Evolutionary conservation across 2,113 vertebrate genomes (phyloP).

Genomic region (Vireo altiloquus): DNA sequence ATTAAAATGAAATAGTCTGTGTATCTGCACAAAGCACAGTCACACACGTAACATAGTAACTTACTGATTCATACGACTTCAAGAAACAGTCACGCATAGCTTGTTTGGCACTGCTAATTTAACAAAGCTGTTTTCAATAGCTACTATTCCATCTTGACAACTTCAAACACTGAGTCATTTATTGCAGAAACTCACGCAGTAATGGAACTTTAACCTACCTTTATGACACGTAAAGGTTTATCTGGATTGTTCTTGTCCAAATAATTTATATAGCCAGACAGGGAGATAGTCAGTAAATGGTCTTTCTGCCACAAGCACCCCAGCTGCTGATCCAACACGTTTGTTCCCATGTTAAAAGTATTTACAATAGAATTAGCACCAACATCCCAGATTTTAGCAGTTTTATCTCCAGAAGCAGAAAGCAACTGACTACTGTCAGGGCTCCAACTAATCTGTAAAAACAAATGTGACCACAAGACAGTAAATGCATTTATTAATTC

Average conservation of each 20-base stretch:
- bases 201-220: slow-evolving; percentile 72
- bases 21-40: not conserved
- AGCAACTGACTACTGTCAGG: slow-evolving; percentile 89
- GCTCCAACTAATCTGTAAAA: slow-evolving; percentile 85
- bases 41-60: not conserved
- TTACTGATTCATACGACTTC: not conserved
- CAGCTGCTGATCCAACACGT: slow-evolving; percentile 91
- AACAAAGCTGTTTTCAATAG: not conserved
- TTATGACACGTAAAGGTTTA: slow-evolving; percentile 85
- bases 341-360: slow-evolving; percentile 89
- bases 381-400: slow-evolving; percentile 94
- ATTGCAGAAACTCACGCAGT: not conserved
- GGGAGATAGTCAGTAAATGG: slow-evolving; percentile 87
- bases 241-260: slow-evolving; percentile 94
- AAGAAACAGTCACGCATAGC: not conserved
- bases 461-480: slow-evolving; percentile 5
- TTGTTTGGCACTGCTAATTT: not conserved
- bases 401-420: slow-evolving; percentile 96
- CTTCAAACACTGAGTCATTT: not conserved
- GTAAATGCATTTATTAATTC: not conserved
- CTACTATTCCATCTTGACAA: not conserved
- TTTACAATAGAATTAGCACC: slow-evolving; percentile 77
- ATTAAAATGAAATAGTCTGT: not conserved
- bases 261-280: slow-evolving; percentile 97
- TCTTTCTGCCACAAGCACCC: slow-evolving; percentile 96